Evolutionary conservation across 2,797 vertebrate species (phyloP).

Genomic region (Enteromius treurensis): DNA sequence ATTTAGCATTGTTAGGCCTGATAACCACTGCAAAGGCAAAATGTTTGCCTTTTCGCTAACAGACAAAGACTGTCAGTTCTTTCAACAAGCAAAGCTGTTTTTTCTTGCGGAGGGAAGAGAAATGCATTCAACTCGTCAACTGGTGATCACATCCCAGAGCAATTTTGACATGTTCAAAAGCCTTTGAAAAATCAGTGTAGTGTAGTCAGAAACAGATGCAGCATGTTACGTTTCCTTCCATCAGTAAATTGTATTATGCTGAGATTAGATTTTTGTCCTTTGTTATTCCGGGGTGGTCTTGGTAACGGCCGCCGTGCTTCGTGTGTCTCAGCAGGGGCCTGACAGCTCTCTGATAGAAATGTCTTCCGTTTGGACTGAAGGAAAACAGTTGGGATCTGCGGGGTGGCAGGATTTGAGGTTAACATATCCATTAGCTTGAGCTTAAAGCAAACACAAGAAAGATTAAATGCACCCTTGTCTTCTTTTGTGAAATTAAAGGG

Average conservation of each 20-base stretch:
- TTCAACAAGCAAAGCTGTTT: slow-evolving; percentile 23
- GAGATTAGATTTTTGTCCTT: slow-evolving; percentile 35
- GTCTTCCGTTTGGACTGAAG: slow-evolving; percentile 34
- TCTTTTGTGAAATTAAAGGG: slow-evolving; percentile 1
- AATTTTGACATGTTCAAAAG: slow-evolving; percentile 41
- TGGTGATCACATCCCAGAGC: slow-evolving; percentile 27
- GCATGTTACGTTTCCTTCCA: slow-evolving; percentile 26
- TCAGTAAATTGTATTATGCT: slow-evolving; percentile 26
- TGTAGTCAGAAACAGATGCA: slow-evolving; percentile 43
- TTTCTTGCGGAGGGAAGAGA: slow-evolving; percentile 20
- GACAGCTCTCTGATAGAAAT: slow-evolving; percentile 48
- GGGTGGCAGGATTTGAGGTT: slow-evolving; percentile 31
- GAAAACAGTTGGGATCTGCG: slow-evolving; percentile 34
- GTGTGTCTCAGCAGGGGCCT: slow-evolving; percentile 37
- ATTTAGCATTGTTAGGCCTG: slow-evolving; percentile 12
- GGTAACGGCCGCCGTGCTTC: slow-evolving; percentile 19
- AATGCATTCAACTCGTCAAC: slow-evolving; percentile 29
- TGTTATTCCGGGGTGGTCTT: slow-evolving; percentile 39
- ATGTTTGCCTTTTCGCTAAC: not conserved
- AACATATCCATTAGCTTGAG: not conserved
- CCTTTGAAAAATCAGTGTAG: slow-evolving; percentile 45
- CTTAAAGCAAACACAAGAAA: not conserved
- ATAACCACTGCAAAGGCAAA: slow-evolving; percentile 31
- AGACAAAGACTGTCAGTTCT: slow-evolving; percentile 21
- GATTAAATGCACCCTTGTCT: not conserved